Evolutionary conservation across 37 sponge, comb jelly and placozoan genomes (phyloP), one percentile per base, ranked within the genome.

Genomic region (Eunapius fragilis): DNA sequence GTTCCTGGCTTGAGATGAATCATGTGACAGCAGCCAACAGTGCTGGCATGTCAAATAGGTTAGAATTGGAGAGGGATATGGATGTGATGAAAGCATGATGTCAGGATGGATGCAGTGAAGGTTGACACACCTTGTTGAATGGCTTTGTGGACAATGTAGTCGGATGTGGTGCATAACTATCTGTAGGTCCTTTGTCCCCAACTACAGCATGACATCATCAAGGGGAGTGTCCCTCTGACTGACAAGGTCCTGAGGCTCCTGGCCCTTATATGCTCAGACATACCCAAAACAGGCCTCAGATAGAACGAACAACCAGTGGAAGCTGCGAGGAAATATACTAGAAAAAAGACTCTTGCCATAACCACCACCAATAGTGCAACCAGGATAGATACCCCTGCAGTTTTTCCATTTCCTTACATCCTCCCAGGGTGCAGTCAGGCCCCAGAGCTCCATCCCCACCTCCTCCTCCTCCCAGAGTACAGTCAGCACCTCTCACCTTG

Each of bases 191-290:
- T 31, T 79, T 98, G 28, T 88, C 95, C 78, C 32, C 35, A 17
- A 48, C 82, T 98, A 24, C 74, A 86, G 19, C 88, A 98, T 34
- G 89, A 90, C 45, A 76, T 98, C 24, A 82, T 98, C 25, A 76
- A 33, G 23, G 80, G 77, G 58, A 94, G 87, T 58, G 76, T 86
- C 69, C 23, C 89, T 0, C 89, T 98, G 30, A 89, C 87, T 76
- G 96, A 95, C 79, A 95, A 93, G 89, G 88, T 95, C 0, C 72
- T 95, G n/a, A 30, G 86, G 0, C 67, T 80, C 0, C 76, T 95
- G 68, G 82, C 76, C 49, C 37, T 88, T 0, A 76, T 87, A 0
- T 87, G 91, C 25, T 31, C 35, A 69, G 58, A 88, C n/a, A 90
- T 94, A 36, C 94, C 94, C 48, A 87, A 85, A 49, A 67, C 88